Evolutionary conservation across 2,888 invertebrate genomes (phyloP).

Genomic region (Ryuthela nishihirai): DNA sequence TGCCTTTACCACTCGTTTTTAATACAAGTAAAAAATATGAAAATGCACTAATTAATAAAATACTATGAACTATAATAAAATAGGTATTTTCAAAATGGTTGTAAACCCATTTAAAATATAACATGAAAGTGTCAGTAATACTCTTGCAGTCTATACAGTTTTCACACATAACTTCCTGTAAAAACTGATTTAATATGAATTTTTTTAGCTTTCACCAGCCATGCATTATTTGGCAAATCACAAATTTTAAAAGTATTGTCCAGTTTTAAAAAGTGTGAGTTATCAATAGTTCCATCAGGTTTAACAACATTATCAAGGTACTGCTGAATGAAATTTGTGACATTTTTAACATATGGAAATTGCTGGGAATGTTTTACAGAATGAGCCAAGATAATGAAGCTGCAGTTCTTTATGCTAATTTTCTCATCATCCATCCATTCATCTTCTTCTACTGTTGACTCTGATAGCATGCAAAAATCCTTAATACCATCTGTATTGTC

Average conservation of each 20-base stretch:
- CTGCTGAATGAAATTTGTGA: too few species aligned
- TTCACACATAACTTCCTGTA: too few species aligned
- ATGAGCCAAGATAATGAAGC: conserved; percentile 18
- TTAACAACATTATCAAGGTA: too few species aligned
- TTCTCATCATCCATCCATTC: conserved; percentile 11
- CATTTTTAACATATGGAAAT: too few species aligned
- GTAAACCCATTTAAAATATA: neutral
- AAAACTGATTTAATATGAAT: conserved; percentile 10
- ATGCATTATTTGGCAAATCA: conserved; percentile 10
- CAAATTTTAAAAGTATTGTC: too few species aligned
- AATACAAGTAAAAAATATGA: neutral
- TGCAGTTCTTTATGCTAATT: conserved; percentile 3
- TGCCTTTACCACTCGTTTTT: neutral
- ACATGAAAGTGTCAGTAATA: neutral
- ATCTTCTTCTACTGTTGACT: neutral
- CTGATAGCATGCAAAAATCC: too few species aligned
- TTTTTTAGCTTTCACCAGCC: conserved; percentile 22
- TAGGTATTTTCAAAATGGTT: neutral
- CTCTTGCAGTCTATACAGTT: neutral
- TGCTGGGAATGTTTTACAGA: too few species aligned
- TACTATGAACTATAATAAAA: too few species aligned
- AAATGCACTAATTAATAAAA: conserved; percentile 12
- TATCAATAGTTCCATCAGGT: too few species aligned
- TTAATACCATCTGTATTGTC: too few species aligned
- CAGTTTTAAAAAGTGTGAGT: too few species aligned